phyloP scores from a whole-genome alignment of 2,888 invertebrate genomes.

The Dasypogon diadema region DNA sequence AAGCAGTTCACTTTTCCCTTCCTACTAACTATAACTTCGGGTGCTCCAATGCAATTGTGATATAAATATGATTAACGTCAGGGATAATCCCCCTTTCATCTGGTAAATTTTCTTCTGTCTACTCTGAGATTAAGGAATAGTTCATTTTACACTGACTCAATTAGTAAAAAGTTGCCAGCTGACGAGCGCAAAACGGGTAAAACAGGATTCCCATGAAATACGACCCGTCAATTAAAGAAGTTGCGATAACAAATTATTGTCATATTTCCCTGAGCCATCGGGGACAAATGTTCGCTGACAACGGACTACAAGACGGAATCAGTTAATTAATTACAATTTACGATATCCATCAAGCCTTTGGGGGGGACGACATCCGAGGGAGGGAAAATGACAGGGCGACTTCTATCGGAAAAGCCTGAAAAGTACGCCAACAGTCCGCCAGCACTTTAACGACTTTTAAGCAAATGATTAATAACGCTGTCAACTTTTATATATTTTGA shows the following conservation, averaged over 20 bases:
- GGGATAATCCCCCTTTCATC: no score
- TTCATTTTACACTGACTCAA: no score
- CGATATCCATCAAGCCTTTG: not conserved
- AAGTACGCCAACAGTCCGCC: slow-evolving; percentile 28
- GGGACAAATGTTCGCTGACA: slow-evolving; percentile 52
- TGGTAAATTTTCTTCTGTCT: no score
- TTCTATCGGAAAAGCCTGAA: slow-evolving; percentile 26
- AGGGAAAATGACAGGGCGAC: not conserved
- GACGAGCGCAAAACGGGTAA: no score
- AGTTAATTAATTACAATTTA: slow-evolving; percentile 50
- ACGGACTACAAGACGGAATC: slow-evolving; percentile 41
- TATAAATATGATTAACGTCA: no score
- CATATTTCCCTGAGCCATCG: slow-evolving; percentile 31
- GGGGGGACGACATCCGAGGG: not conserved
- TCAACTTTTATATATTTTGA: slow-evolving; percentile 57
- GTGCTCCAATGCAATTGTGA: no score
- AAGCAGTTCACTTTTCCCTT: no score
- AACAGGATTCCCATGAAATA: no score
- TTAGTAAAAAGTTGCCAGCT: no score
- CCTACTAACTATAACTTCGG: no score
- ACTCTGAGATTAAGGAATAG: no score
- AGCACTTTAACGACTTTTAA: slow-evolving; percentile 54
- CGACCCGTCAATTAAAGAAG: slow-evolving; percentile 9
- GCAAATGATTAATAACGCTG: slow-evolving; percentile 56
- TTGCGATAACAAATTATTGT: slow-evolving; percentile 35